Base-by-base conservation (phyloP, 2,113 vertebrate genomes). In the Melanostigma gelatinosum region DNA sequence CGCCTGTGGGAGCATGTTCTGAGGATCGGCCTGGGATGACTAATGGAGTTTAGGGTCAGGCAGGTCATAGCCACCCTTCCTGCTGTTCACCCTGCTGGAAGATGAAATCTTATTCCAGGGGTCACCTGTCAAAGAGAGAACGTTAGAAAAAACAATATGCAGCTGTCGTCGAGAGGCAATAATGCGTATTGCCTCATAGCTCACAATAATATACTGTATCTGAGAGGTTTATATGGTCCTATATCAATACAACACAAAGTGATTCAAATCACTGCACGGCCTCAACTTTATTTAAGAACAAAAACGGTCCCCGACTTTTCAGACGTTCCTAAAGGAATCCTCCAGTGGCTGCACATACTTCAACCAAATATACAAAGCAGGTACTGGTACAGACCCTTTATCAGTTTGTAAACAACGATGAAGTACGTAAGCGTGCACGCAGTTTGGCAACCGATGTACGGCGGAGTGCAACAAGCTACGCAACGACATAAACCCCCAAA, bases 11-110 rank as follows among this genome's bases (percentile, higher is more conserved):
- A 66, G 65, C 72, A 22, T 27, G 52, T 67, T 74, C 22, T 22
- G 42, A 82, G 67, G 24, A 71, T 24, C 13, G 27, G 32, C 48
- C 36, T 18, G 29, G 36, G 71, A 87, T 78, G 76, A 81, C 68
- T 84, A 77, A 85, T 85, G 82, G 79, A 71, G 70, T 63, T 62
- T 29, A 27, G 79, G 79, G 77, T 89, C 63, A 75, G 67, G 60
- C 6, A 0, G 72, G 81, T 77, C 85, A 57, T 29, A 12, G 62
- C 63, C 72, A 24, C 83, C 64, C 76, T 32, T 11, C 60, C 72
- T 65, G 22, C 54, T 70, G 71, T 62, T 72, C 0, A 0, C 65
- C 72, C 68, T 32, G 54, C 20, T 67, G 12, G 54, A 34, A 80
- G 55, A 72, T 55, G 57, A 75, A 79, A 62, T 80, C 40, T 67